Evolutionary conservation across 2,888 invertebrate genomes (phyloP).

Genomic region (Griposia aprilina): DNA sequence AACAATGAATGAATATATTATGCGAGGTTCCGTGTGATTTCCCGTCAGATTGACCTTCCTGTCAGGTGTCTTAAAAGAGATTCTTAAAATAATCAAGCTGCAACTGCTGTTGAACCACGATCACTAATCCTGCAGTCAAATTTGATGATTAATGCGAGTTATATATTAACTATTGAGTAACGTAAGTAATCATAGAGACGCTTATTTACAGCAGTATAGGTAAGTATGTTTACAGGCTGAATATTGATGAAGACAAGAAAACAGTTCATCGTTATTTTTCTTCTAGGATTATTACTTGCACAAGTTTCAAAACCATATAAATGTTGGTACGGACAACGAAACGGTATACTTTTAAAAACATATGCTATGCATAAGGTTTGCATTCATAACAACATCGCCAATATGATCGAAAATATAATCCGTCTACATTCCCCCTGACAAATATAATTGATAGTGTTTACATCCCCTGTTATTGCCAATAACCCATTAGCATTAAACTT

Average conservation of each 20-base stretch:
- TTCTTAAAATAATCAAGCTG: too few relatives aligned
- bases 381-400: slow-evolving; percentile 13
- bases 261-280: background rate
- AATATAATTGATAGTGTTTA: slow-evolving; percentile 77
- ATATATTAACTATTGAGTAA: too few relatives aligned
- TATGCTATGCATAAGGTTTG: slow-evolving; percentile 20
- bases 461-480: slow-evolving; percentile 72
- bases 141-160: too few relatives aligned
- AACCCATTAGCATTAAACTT: slow-evolving; percentile 67
- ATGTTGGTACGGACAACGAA: background rate
- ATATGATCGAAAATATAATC: slow-evolving; percentile 39
- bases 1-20: too few relatives aligned
- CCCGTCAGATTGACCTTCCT: too few relatives aligned
- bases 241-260: background rate
- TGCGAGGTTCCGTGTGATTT: too few relatives aligned
- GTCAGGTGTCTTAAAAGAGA: background rate
- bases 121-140: too few relatives aligned
- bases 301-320: background rate
- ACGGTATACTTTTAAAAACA: slow-evolving; percentile 13
- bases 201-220: background rate
- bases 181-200: background rate
- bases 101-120: too few relatives aligned
- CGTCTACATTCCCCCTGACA: slow-evolving; percentile 57
- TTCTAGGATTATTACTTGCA: background rate
- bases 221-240: background rate